Percentiles rank a stretch among this genome's conserved stretches.
Conservation (phyloP, 2,888 invertebrate genomes). For the Falcaria lacertinaria region DNA sequence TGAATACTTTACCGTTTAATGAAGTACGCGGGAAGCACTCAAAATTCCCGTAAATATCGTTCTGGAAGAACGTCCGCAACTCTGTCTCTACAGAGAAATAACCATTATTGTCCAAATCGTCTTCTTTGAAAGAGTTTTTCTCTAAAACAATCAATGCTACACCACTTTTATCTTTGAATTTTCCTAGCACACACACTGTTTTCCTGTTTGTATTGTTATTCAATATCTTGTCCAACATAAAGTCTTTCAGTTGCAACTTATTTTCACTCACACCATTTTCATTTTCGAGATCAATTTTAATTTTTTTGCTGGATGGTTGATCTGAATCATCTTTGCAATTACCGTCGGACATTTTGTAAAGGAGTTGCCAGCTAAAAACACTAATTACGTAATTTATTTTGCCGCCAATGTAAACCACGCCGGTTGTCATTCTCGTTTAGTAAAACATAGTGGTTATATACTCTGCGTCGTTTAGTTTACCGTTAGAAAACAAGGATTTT, state of each 20-base stretch:
- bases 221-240: constrained; percentile 83
- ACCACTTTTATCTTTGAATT: constrained; percentile 80
- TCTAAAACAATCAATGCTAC: constrained; percentile 88
- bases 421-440: not conserved
- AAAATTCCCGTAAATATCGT: constrained; percentile 92
- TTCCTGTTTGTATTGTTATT: constrained; percentile 87
- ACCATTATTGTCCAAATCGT: constrained; percentile 74
- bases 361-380: constrained; percentile 35
- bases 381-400: constrained; percentile 1
- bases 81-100: constrained; percentile 82
- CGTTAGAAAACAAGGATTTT: no score
- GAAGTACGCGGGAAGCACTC: constrained; percentile 82
- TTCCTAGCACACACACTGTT: constrained; percentile 84
- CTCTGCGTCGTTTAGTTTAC: no score
- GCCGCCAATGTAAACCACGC: not conserved
- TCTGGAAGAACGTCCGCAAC: constrained; percentile 83
- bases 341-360: constrained; percentile 69
- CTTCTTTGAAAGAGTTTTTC: constrained; percentile 88
- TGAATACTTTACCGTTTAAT: constrained; percentile 81
- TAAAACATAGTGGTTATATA: no score
- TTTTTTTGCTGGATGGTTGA: constrained; percentile 59
- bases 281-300: constrained; percentile 60
- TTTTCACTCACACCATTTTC: constrained; percentile 48
- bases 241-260: constrained; percentile 80
- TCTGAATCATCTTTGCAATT: constrained; percentile 49